A percentile compares a stretch with the other conserved stretches of the same genome.
Evolutionary conservation across 2,888 invertebrate species (phyloP).

Genomic region (Lithophane ornitopus): DNA sequence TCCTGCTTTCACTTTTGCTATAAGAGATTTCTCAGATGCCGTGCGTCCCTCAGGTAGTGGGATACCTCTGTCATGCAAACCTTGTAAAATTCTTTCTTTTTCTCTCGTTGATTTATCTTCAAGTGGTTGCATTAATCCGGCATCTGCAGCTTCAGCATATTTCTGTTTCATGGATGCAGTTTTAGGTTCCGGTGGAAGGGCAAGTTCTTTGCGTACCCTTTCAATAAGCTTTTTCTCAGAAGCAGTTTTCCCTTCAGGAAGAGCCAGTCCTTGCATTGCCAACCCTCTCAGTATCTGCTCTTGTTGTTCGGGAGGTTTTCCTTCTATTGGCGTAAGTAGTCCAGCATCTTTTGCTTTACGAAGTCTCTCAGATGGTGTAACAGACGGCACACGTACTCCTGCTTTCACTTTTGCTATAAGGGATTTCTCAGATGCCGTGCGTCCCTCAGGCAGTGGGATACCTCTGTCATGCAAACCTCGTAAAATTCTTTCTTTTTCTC

Average conservation of each 20-base stretch:
- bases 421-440: not conserved
- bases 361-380: not conserved
- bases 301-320: not conserved
- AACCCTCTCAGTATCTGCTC: conserved; percentile 5
- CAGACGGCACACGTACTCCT: not conserved
- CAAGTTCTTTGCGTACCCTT: no score
- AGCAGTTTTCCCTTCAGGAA: not conserved
- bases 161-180: no score
- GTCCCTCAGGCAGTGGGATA: conserved; percentile 12
- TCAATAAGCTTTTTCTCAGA: not conserved
- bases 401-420: not conserved
- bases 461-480: not conserved
- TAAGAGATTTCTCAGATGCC: no score
- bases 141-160: no score
- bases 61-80: no score
- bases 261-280: conserved; percentile 11
- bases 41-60: no score
- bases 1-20: no score
- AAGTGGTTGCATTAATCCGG: no score
- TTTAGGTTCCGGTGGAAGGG: no score
- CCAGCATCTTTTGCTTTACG: not conserved
- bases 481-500: conserved; percentile 9
- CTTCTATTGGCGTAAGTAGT: not conserved
- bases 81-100: no score
- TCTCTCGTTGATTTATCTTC: no score